These are phyloP conservation scores for Lampropteryx suffumata DNA, from an alignment of 2,888 invertebrate species.

Conservation along the genomic window DNA sequence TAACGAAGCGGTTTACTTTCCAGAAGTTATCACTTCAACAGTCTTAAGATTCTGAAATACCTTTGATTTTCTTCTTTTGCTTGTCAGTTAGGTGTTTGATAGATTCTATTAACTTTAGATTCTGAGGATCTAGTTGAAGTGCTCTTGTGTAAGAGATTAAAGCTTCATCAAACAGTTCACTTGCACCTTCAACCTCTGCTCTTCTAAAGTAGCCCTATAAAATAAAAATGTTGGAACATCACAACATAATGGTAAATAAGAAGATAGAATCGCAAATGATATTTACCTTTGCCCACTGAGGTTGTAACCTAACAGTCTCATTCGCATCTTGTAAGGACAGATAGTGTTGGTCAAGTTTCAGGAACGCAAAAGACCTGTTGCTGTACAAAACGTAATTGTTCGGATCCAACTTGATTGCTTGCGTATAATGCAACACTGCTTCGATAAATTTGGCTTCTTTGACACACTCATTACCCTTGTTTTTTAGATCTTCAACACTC, in stretches of 20 bases:
- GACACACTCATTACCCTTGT: slow-evolving; percentile 89
- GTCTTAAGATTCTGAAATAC: slow-evolving; percentile 62
- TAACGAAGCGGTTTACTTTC: too few species aligned
- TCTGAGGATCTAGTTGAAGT: slow-evolving; percentile 85
- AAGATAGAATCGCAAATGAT: background rate
- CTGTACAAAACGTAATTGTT: slow-evolving; percentile 88
- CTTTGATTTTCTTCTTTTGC: slow-evolving; percentile 83
- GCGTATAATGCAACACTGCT: slow-evolving; percentile 90
- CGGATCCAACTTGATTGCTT: slow-evolving; percentile 89
- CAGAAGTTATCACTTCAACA: too few species aligned
- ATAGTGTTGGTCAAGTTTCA: slow-evolving; percentile 90
- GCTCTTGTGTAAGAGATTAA: slow-evolving; percentile 87
- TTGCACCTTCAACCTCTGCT: slow-evolving; percentile 88
- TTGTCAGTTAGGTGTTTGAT: slow-evolving; percentile 83
- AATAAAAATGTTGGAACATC: background rate
- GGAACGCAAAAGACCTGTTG: slow-evolving; percentile 91
- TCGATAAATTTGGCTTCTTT: slow-evolving; percentile 88
- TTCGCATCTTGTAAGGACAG: slow-evolving; percentile 90
- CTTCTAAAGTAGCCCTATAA: slow-evolving; percentile 87
- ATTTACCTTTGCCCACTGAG: slow-evolving; percentile 89
- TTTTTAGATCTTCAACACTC: slow-evolving; percentile 85
- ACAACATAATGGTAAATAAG: background rate
- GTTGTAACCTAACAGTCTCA: slow-evolving; percentile 88
- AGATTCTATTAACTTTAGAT: slow-evolving; percentile 84
- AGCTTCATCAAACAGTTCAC: slow-evolving; percentile 86